Conservation (phyloP, 2,113 vertebrate genomes). For the Hystrix brachyura region DNA sequence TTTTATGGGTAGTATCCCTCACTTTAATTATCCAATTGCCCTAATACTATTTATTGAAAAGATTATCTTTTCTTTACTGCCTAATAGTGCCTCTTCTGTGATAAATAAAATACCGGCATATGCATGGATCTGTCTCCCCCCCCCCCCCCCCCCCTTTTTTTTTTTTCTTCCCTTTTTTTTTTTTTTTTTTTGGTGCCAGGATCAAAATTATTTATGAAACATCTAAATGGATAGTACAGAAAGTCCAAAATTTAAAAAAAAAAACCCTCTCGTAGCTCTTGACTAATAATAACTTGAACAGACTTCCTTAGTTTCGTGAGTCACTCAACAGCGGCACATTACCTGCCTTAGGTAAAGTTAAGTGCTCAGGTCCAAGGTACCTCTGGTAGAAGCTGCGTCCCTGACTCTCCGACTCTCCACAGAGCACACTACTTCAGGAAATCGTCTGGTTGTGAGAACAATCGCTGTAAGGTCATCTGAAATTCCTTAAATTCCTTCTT, state of each 20-base stretch:
- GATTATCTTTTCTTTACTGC: background rate
- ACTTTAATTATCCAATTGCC: background rate
- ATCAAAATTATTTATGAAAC: slow-evolving; percentile 53
- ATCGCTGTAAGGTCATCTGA: background rate
- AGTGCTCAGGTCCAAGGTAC: background rate
- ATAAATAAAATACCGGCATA: slow-evolving; percentile 44
- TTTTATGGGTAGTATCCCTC: background rate
- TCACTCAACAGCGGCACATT: background rate
- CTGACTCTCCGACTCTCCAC: background rate
- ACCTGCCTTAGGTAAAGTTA: background rate
- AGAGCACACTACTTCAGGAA: slow-evolving; percentile 9
- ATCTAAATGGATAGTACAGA: slow-evolving; percentile 25
- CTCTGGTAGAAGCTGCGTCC: background rate
- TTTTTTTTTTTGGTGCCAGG: too few species aligned
- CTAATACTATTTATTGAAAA: slow-evolving; percentile 18
- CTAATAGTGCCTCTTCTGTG: background rate
- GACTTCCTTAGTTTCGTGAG: slow-evolving; percentile 1
- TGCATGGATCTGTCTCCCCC: background rate
- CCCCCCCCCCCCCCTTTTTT: too few species aligned
- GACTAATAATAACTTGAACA: slow-evolving; percentile 27
- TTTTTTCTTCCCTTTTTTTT: too few species aligned
- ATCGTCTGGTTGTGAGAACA: background rate
- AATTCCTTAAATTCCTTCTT: background rate
- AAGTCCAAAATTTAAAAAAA: slow-evolving; percentile 8
- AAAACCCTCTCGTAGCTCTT: background rate